These are phyloP conservation scores for Gobius niger DNA, from an alignment of 2,113 vertebrate genomes.

Conservation along the genomic window DNA sequence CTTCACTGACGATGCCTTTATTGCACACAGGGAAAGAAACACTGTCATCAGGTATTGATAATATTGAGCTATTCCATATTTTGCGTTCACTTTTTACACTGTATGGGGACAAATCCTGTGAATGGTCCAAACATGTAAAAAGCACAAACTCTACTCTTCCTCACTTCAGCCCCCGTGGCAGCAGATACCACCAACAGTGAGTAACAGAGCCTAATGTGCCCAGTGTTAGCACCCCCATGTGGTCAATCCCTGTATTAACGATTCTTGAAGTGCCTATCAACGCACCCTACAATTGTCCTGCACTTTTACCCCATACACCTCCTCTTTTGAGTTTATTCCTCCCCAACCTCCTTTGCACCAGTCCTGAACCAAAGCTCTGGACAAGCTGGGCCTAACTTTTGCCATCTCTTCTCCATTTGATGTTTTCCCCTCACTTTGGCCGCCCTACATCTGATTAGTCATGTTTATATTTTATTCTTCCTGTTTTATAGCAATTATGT, in stretches of 20 bases:
- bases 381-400: constrained; percentile 33
- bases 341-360: background rate
- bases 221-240: constrained; percentile 53
- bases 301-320: constrained; percentile 14
- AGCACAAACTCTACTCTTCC: constrained; percentile 61
- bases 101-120: background rate
- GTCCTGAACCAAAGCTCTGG: constrained; percentile 26
- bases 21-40: constrained; percentile 82
- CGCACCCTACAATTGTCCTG: constrained; percentile 20
- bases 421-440: background rate
- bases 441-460: background rate
- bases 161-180: constrained; percentile 64
- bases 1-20: constrained; percentile 83
- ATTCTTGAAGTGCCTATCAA: constrained; percentile 27
- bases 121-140: background rate
- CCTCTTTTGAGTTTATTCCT: constrained; percentile 3
- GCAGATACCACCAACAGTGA: constrained; percentile 66
- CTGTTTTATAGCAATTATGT: constrained; percentile 79
- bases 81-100: background rate
- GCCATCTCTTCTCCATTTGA: constrained; percentile 19
- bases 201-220: constrained; percentile 54
- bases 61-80: background rate
- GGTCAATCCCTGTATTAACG: constrained; percentile 50
- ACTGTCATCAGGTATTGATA: constrained; percentile 82
- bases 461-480: constrained; percentile 16